phyloP scores from a whole-genome alignment of 2,797 vertebrate species.

The Scleropages formosus region DNA sequence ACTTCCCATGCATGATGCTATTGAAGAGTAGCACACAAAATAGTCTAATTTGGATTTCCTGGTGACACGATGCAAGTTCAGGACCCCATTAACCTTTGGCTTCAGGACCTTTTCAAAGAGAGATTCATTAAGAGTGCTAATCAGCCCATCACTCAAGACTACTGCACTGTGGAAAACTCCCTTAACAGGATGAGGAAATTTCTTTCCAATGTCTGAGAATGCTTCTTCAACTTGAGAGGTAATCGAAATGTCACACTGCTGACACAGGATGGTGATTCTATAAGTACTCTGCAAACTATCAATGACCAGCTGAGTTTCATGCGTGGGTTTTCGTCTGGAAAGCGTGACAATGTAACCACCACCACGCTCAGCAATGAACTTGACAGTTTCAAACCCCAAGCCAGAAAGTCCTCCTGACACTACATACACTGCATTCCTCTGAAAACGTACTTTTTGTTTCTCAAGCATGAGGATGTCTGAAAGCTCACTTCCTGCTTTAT shows the following conservation, averaged over 20 bases:
- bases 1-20: constrained; percentile 80
- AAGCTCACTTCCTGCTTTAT: constrained; percentile 24
- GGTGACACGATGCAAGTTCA: constrained; percentile 81
- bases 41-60: constrained; percentile 72
- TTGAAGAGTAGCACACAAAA: constrained; percentile 85
- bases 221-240: constrained; percentile 64
- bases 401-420: constrained; percentile 81
- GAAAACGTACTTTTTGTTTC: constrained; percentile 28
- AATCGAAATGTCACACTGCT: constrained; percentile 52
- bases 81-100: constrained; percentile 78
- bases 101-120: constrained; percentile 74
- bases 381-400: constrained; percentile 82
- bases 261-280: too few relatives aligned
- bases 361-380: constrained; percentile 74
- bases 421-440: constrained; percentile 66
- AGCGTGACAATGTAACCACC: constrained; percentile 74
- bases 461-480: constrained; percentile 63
- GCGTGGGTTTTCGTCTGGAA: constrained; percentile 65
- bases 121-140: constrained; percentile 68
- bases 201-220: constrained; percentile 58
- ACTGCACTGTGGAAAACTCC: constrained; percentile 85
- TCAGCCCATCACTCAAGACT: constrained; percentile 71
- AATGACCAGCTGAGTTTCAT: constrained; percentile 67
- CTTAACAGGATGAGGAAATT: constrained; percentile 68
- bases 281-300: constrained; percentile 66